Conservation (phyloP, 2,797 vertebrate species). For the Setipinna tenuifilis region DNA sequence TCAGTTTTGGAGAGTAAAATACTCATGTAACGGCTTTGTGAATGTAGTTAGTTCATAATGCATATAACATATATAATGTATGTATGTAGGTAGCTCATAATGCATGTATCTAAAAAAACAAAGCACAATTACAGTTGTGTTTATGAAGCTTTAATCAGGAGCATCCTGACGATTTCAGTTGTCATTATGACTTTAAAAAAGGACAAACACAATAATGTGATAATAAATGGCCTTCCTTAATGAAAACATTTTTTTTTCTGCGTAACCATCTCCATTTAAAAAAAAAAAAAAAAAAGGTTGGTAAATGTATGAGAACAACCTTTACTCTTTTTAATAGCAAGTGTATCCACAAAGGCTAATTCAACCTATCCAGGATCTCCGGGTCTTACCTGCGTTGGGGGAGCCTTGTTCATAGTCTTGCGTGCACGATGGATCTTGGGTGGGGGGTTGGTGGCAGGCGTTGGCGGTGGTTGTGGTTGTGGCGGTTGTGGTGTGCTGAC, state of each 20-base stretch:
- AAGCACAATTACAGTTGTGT: no score
- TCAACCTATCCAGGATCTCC: background rate
- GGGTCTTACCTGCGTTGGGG: slow-evolving; percentile 75
- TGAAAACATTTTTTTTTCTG: no score
- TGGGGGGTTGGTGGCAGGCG: slow-evolving; percentile 61
- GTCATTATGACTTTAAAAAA: no score
- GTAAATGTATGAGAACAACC: no score
- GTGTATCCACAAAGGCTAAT: background rate
- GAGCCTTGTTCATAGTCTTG: slow-evolving; percentile 89
- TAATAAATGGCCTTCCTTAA: no score
- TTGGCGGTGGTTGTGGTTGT: no score
- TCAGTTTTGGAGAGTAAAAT: background rate
- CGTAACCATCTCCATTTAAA: no score
- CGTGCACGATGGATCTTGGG: slow-evolving; percentile 87
- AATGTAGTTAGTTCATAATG: background rate
- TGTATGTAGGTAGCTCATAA: background rate
- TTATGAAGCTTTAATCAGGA: no score
- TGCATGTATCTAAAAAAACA: no score
- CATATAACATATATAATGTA: background rate
- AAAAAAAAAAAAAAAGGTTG: no score
- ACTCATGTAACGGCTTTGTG: background rate
- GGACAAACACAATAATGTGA: no score
- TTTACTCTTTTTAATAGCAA: background rate
- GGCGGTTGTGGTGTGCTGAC: slow-evolving; percentile 30
- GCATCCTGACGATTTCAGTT: no score